A percentile compares a stretch with the other conserved stretches of the same genome.
Evolutionary conservation across 1,140 invertebrate species (phyloP).

Genomic region (Saccostrea cuccullata): DNA sequence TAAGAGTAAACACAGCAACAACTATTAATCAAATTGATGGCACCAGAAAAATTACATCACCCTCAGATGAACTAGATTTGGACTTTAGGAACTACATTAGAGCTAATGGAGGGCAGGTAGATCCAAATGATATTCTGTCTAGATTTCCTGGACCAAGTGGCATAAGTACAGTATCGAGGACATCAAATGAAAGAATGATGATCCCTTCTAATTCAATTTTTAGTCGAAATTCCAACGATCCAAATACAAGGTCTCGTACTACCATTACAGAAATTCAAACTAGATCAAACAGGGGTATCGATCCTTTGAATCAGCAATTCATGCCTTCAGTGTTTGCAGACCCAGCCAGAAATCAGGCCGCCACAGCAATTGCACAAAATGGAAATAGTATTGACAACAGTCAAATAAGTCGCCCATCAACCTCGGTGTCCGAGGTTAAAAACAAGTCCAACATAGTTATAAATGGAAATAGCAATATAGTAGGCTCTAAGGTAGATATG

Average conservation of each 20-base stretch:
- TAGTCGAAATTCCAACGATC: neutral
- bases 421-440: neutral
- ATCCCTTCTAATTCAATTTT: constrained; percentile 11
- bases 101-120: neutral
- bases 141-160: neutral
- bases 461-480: constrained; percentile 30
- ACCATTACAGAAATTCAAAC: constrained; percentile 22
- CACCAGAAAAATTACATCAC: neutral
- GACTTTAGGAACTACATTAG: constrained; percentile 4
- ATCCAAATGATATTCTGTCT: constrained; percentile 13
- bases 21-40: neutral
- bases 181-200: neutral
- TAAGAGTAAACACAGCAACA: neutral
- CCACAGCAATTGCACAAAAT: neutral
- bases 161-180: neutral
- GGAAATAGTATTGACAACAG: neutral
- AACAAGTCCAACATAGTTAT: neutral
- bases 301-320: neutral
- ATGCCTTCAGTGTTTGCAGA: neutral
- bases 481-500: neutral
- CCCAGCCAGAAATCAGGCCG: neutral
- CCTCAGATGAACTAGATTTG: neutral
- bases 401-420: neutral
- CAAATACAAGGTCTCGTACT: neutral
- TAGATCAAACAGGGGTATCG: neutral